Evolutionary conservation across 1,140 invertebrate genomes (phyloP), one percentile per base, ranked within the genome.

Genomic region (Triops longicaudatus): DNA sequence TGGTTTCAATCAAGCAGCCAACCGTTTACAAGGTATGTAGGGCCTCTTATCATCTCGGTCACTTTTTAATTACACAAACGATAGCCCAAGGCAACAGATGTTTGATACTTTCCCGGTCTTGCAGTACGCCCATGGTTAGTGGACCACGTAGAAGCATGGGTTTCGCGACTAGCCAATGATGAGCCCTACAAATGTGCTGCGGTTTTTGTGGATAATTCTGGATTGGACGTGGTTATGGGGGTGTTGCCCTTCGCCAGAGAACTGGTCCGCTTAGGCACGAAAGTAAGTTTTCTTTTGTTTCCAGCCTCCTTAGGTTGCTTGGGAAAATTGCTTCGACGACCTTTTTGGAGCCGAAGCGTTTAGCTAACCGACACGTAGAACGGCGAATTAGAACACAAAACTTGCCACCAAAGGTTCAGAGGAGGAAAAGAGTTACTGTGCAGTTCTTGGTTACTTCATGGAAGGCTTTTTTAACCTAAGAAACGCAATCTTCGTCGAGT

Each of bases 121-220:
- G 72, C 86, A 96, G 88, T 84, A 81, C 85, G 94, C 78, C 95
- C 95, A n/a, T 98, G 95, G 96, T 85, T 98, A 73, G 86, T 91
- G 81, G 96, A 98, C 86, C 86, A 91, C 82, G 88, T 97, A 80
- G 93, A 97, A 81, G 86, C 87, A 28, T 98, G 95, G 95, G 83
- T 94, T 50, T 82, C 88, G 12, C 88, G 91, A 79, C 82, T 97
- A 50, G 85, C 91, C 83, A 85, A 84, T 71, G 76, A 78, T 10
- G 78, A 81, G 10, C 83, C 89, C 7, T 93, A 98, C 83, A 92
- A 91, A 82, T 95, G 93, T 86, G 94, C 93, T 77, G 91, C 92
- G 2, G 90, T 98, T 79, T 98, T 98, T 87, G 92, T 97, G 27
- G 97, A 99, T 82, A 98, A 99, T 82, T 96, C 95, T 84, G 97